Percentiles rank a stretch among this genome's conserved stretches.
Evolutionary conservation across 2,113 vertebrate genomes (phyloP).

Genomic region (Orycteropus afer): DNA sequence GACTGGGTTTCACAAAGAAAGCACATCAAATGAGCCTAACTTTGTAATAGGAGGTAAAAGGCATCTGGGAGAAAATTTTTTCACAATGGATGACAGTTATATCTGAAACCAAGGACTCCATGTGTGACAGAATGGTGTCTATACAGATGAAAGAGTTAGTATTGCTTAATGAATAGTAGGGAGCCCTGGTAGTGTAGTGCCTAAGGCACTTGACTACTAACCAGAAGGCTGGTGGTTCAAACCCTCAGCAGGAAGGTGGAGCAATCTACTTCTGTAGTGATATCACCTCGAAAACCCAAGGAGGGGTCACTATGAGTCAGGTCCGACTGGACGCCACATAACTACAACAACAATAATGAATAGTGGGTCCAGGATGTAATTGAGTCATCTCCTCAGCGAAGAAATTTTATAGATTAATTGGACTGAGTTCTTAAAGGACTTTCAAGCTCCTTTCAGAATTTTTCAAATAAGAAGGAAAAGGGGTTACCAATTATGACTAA

Average conservation of each 20-base stretch:
- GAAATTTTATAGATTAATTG: neutral
- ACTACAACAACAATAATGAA: too few species aligned
- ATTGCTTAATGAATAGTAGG: neutral
- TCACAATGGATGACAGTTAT: neutral
- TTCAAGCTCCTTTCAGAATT: neutral
- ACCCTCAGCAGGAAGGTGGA: too few species aligned
- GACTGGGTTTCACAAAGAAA: neutral
- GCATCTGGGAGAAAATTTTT: slow-evolving; percentile 38
- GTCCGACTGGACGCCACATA: too few species aligned
- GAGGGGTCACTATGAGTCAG: too few species aligned
- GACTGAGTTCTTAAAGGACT: neutral
- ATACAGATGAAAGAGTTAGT: neutral
- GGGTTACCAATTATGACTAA: neutral
- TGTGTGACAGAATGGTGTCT: neutral
- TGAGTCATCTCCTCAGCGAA: slow-evolving; percentile 16
- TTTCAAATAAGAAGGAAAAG: neutral
- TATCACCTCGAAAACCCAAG: too few species aligned
- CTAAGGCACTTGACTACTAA: too few species aligned
- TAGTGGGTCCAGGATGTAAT: neutral
- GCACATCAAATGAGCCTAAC: neutral
- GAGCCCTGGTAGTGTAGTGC: too few species aligned
- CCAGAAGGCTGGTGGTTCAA: too few species aligned
- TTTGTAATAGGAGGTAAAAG: slow-evolving; percentile 43
- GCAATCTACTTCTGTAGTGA: too few species aligned
- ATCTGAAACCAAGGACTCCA: slow-evolving; percentile 52